Conservation (phyloP, 1,140 invertebrate genomes). For the Ridgeia piscesae region DNA sequence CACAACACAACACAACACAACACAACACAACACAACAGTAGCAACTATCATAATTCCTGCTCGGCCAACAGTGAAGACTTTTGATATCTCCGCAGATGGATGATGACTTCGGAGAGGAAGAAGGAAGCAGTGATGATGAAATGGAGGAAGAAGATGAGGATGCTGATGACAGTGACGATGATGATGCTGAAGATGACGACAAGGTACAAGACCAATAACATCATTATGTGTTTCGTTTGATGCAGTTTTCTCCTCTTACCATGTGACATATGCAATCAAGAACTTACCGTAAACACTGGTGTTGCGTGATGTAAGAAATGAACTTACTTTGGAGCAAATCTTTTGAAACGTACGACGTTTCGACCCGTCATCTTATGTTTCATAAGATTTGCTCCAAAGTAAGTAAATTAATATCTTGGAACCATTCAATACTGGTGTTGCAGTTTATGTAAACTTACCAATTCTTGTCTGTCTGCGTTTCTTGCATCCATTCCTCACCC, state of each 20-base stretch:
- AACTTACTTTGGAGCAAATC: too few relatives aligned
- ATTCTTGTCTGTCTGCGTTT: too few relatives aligned
- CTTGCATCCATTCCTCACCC: too few relatives aligned
- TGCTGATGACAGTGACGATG: slow-evolving; percentile 30
- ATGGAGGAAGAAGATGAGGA: slow-evolving; percentile 31
- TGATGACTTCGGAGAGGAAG: slow-evolving; percentile 30
- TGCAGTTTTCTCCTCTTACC: background rate
- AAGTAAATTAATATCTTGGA: too few relatives aligned
- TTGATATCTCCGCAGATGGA: slow-evolving; percentile 10
- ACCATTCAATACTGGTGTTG: too few relatives aligned
- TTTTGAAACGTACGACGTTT: too few relatives aligned
- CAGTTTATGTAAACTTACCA: too few relatives aligned
- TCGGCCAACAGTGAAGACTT: background rate
- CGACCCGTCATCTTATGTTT: too few relatives aligned
- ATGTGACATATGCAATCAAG: background rate
- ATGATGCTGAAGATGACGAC: slow-evolving; percentile 29
- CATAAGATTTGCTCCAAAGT: too few relatives aligned
- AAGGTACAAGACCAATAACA: slow-evolving; percentile 23
- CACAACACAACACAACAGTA: background rate
- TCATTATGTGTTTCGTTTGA: slow-evolving; percentile 34
- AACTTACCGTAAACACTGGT: too few relatives aligned
- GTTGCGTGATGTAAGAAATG: too few relatives aligned
- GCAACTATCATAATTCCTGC: background rate
- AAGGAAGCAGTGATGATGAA: slow-evolving; percentile 32
- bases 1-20: background rate